Conservation (phyloP, 35 echinoderm and acorn worm genomes). For the Stichopus chloronotus region DNA sequence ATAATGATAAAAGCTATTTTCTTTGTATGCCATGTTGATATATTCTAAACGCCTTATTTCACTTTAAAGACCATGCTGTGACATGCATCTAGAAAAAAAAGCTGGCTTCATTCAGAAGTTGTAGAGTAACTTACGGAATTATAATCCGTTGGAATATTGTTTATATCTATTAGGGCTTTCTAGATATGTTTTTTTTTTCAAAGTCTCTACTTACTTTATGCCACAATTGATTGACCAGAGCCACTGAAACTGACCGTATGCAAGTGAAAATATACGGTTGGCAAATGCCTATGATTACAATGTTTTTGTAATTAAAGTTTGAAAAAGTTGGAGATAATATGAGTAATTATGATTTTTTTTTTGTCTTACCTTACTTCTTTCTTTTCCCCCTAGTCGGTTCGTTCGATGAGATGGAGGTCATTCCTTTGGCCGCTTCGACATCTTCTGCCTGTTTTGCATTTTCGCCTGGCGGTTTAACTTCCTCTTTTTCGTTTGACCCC, state of each 20-base stretch:
- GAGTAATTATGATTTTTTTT: background rate
- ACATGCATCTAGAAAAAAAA: too few species aligned
- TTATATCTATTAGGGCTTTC: background rate
- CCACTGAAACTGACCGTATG: too few species aligned
- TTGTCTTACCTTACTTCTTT: conserved; percentile 27
- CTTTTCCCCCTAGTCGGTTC: conserved; percentile 33
- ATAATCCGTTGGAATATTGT: too few species aligned
- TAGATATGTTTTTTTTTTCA: background rate
- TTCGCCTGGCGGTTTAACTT: background rate
- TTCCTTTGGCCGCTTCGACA: background rate
- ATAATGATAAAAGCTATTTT: too few species aligned
- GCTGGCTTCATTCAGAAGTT: too few species aligned
- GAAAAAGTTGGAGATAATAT: too few species aligned
- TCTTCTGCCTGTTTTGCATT: background rate
- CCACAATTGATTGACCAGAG: too few species aligned
- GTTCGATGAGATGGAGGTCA: conserved; percentile 17
- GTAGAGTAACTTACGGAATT: too few species aligned
- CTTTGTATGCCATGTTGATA: too few species aligned
- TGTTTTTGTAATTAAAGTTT: background rate
- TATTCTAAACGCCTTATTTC: too few species aligned
- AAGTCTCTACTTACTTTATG: too few species aligned
- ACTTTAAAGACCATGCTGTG: too few species aligned
- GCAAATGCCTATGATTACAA: background rate
- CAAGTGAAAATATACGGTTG: background rate
- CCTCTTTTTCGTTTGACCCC: background rate